phyloP scores from a whole-genome alignment of 2,797 vertebrate species.

The Apodemus agrarius region DNA sequence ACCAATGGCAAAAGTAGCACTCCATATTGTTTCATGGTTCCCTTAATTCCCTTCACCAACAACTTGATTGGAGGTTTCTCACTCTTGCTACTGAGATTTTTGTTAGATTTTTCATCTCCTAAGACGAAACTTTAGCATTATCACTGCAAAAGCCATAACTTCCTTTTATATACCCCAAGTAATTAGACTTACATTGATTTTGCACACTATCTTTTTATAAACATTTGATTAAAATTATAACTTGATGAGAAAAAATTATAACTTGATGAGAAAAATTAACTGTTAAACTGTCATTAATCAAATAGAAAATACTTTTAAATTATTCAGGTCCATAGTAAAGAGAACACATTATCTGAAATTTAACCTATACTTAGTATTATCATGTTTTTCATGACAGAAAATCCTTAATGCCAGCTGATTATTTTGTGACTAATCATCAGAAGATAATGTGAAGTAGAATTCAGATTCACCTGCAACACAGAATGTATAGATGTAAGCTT shows the following conservation, averaged over 20 bases:
- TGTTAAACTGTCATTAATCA: neutral
- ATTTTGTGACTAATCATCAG: neutral
- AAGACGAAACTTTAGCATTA: constrained; percentile 43
- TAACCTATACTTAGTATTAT: neutral
- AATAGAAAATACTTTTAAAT: constrained; percentile 40
- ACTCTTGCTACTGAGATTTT: neutral
- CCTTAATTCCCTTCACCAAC: neutral
- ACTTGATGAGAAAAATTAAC: constrained; percentile 11
- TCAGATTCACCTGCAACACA: neutral
- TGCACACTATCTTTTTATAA: neutral
- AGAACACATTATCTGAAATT: neutral
- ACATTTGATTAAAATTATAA: constrained; percentile 37
- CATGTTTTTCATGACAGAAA: neutral
- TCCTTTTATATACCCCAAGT: neutral
- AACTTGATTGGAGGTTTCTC: neutral
- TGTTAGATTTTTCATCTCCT: neutral
- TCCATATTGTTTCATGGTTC: no score
- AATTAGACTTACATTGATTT: constrained; percentile 48
- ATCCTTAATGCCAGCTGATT: neutral
- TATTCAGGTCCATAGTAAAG: neutral
- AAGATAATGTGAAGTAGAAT: neutral
- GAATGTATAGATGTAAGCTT: neutral
- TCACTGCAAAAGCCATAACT: neutral
- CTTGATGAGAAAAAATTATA: neutral
- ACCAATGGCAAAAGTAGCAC: neutral